Base-by-base conservation (phyloP, 2,797 vertebrate genomes). In the Hypotaenidia okinawae region DNA sequence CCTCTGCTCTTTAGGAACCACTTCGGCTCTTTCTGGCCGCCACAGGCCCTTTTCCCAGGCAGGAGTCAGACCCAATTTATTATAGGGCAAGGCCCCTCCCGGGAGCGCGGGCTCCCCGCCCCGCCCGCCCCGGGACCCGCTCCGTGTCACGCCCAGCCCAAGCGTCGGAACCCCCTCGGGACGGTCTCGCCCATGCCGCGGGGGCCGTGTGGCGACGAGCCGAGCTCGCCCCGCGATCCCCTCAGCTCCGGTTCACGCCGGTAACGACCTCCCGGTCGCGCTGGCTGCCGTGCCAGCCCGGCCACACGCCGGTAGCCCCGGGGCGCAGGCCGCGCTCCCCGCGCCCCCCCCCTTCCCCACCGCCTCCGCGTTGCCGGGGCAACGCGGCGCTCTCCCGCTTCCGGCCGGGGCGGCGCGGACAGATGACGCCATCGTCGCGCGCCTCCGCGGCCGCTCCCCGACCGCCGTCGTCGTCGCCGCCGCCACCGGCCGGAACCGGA, bases 401-500 rank as follows among this genome's bases (percentile, higher is more conserved):
- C 88, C 69, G 45, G 35, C 33, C 6, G 30, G 18, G 16, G 28
- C 18, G 66, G 16, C 33, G 77, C 55, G 12, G 25, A 2, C 8
- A 5, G 49, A 55, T 94, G 70, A 90, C 79, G 72, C 25, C 22
- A 81, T 74, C 64, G 11, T 7, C 27, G 10, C 45, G 62, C 88
- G 68, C 64, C 77, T 25, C 7, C 33, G 2, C 32, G 41, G 30
- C 62, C 78, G 61, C 86, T 70, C 69, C 78, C 89, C 23, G 24
- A 10, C 45, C 74, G 23, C 37, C 43, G 43, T 43, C 47, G n/a
- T 41, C 57, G 54, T 37, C 47, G 49, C 17, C 63, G n/a, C 57
- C n/a, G 43, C 37, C 68, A 69, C 77, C 86, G 90, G 61, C n/a
- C 84, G 80, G 67, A 66, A 28, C 55, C 84, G 49, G 91, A 33